Evolutionary conservation across 2,113 vertebrate genomes (phyloP).

Genomic region (Sinosuthora webbiana): DNA sequence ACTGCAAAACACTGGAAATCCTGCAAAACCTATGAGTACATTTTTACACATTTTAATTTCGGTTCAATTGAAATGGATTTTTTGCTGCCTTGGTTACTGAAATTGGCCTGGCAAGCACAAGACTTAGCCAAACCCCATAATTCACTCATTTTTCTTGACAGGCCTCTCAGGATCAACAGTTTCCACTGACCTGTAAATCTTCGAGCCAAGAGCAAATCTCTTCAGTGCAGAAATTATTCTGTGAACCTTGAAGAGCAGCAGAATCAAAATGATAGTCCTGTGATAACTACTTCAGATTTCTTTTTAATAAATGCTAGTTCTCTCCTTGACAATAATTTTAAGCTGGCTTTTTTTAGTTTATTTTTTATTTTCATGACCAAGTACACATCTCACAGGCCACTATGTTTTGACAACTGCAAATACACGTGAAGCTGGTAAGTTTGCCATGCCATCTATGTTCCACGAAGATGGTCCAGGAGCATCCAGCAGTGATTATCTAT

Average conservation of each 20-base stretch:
- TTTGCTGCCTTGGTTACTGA: constrained; percentile 51
- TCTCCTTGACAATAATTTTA: neutral
- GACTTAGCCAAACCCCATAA: constrained; percentile 37
- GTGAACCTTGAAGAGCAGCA: neutral
- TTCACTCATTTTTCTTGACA: constrained; percentile 57
- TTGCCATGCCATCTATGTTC: neutral
- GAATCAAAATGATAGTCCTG: neutral
- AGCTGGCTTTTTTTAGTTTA: neutral
- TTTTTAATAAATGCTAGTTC: neutral
- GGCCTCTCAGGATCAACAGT: constrained; percentile 46
- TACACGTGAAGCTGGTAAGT: neutral
- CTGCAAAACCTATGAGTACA: neutral
- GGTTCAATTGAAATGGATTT: constrained; percentile 11
- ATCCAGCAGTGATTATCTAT: neutral
- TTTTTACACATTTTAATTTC: constrained; percentile 35
- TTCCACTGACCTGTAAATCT: constrained; percentile 64
- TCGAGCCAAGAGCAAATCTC: neutral
- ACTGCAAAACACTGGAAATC: neutral
- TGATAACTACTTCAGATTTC: neutral
- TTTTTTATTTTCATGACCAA: neutral
- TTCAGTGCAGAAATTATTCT: constrained; percentile 8
- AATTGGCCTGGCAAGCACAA: constrained; percentile 36
- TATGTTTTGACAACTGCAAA: neutral
- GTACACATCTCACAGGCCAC: neutral
- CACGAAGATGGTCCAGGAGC: neutral